Conservation (phyloP, 2,888 invertebrate genomes). For the Mongoloraphidia duomilia region DNA sequence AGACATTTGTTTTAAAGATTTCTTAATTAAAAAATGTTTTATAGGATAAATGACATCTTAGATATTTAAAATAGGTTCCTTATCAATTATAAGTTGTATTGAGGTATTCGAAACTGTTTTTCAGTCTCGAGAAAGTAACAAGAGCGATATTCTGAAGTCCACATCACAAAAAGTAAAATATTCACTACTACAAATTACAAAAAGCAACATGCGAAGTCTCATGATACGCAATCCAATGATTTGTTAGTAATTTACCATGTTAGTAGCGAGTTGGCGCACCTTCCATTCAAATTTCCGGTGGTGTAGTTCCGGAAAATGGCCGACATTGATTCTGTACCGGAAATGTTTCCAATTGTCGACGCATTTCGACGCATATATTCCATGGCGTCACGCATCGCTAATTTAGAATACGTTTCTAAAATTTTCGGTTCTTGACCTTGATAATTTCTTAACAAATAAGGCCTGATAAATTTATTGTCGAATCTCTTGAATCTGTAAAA, state of each 20-base stretch:
- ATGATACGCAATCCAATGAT: too few species aligned
- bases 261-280: constrained; percentile 47
- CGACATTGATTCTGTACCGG: constrained; percentile 81
- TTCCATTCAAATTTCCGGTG: constrained; percentile 67
- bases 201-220: too few species aligned
- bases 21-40: too few species aligned
- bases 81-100: too few species aligned
- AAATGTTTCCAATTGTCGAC: constrained; percentile 74
- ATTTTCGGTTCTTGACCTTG: constrained; percentile 87
- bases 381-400: constrained; percentile 88
- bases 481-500: constrained; percentile 70
- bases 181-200: too few species aligned
- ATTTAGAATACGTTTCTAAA: constrained; percentile 82
- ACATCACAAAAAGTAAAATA: too few species aligned
- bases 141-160: too few species aligned
- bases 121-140: too few species aligned
- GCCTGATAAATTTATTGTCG: constrained; percentile 86
- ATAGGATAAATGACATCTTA: too few species aligned
- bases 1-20: too few species aligned
- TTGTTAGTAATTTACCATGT: constrained; percentile 35
- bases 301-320: constrained; percentile 83
- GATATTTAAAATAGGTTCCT: too few species aligned
- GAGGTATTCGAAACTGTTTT: too few species aligned
- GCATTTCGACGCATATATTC: constrained; percentile 81
- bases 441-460: constrained; percentile 70